Base-by-base conservation (phyloP, 53 echinoderm and acorn worm genomes). In the Stichopus horrens region DNA sequence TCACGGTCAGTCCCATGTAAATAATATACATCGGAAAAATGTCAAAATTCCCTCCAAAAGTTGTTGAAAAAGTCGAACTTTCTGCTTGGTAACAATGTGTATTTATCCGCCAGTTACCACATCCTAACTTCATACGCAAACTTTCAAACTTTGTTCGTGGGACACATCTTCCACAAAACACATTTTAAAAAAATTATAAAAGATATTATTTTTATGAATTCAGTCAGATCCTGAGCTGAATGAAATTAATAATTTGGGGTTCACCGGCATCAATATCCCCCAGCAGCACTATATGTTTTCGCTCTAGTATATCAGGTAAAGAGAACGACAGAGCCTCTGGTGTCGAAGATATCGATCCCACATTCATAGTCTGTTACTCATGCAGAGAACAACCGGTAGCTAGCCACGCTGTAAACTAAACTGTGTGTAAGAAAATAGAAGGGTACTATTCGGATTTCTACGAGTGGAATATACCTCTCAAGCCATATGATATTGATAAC, bases 21-120 rank as follows among this genome's bases (percentile, higher is more conserved):
- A 37, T 37, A 2, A 0, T 37, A 37, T 2, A 37, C 2, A 37
- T 37, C 2, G 37, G 37, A 37, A 37, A 37, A 37, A 37, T 37
- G 37, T 71, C 71, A 71, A 71, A 71, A 71, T 71, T 71, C 71
- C 71, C 71, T 71, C 71, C 71, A 71, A 71, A 71, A 71, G 21
- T 71, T 16, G 6, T 71, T 71, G 14, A 20, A 18, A 71, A 71
- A 71, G 71, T 71, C 14, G 71, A 71, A 71, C 71, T 71, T 71
- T 71, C 71, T 71, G 71, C 71, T 6, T 7, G 5, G n/a, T 71
- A 21, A 5, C 71, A 71, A 71, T n/a, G 19, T 71, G n/a, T 71
- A 71, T 71, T 71, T 71, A 71, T 71, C 71, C 71, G 71, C 71
- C 20, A 71, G 18, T 37, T 0, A 37, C 37, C 37, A 2, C 37